Base-by-base conservation (phyloP, 2,888 invertebrate genomes). In the Bugulina stolonifera region DNA sequence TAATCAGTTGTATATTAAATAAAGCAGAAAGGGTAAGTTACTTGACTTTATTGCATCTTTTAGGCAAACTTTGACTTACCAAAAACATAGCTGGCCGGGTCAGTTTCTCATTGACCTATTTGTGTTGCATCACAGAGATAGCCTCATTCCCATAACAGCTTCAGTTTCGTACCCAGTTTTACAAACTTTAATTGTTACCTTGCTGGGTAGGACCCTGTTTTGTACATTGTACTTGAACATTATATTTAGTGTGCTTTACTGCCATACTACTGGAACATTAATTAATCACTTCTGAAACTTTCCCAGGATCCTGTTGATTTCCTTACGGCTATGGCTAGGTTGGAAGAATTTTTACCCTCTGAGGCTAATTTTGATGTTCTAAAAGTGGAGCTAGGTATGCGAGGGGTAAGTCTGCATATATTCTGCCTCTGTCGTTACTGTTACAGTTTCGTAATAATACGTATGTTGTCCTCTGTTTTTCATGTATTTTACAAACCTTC, bases 271-370 rank as follows among this genome's bases (percentile, higher is more conserved):
- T 43, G 43, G 18, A 43, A 43, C 18, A 43, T 43, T 10, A 10
- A 10, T 5, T 57, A 27, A 5, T 57, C 5, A 18, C 5, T 57
- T 5, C 5, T 64, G 25, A 29, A 14, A 64, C n/a, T 32, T 3
- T 64, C 5, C 34, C 82, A 91, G 90, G 97, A 98, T 85, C 94
- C 96, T 0, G 93, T 93, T 79, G 95, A 95, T 81, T 97, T 97
- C 84, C 87, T 95, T 75, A 89, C 90, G 23, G 93, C 93, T 1
- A 96, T 93, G 81, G 93, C 95, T 83, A 91, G 91, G 78, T 92
- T 97, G 91, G 88, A 96, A 57, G 89, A 90, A 43, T 96, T 91
- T 87, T 87, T 94, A 43, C 89, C 90, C 72, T 90, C 93, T 72
- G 69, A 87, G 35, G 79, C 80, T 35, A 84, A 86, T 79, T 83